A percentile compares a stretch with the other conserved stretches of the same genome.
phyloP scores from a whole-genome alignment of 1,140 invertebrate genomes.

The Ruditapes philippinarum region DNA sequence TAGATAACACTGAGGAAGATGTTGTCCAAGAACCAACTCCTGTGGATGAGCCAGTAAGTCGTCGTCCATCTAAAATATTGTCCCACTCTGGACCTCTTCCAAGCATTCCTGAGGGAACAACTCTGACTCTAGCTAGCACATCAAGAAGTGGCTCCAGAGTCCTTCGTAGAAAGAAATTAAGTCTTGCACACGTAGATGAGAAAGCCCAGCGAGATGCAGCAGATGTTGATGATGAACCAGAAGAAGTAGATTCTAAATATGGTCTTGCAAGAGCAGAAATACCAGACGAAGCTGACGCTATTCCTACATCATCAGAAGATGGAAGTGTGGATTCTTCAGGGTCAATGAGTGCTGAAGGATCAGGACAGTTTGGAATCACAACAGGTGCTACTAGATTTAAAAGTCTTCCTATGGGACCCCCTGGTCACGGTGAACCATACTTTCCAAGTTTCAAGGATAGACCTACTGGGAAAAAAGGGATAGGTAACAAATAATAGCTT shows the following conservation, averaged over 20 bases:
- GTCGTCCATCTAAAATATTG: neutral
- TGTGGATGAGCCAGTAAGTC: neutral
- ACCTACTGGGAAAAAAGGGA: constrained; percentile 52
- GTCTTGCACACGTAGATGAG: constrained; percentile 14
- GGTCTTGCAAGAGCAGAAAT: constrained; percentile 14
- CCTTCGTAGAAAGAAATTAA: constrained; percentile 19
- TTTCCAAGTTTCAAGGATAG: constrained; percentile 40
- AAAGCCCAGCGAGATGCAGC: neutral
- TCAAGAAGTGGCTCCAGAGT: neutral
- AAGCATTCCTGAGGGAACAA: constrained; percentile 37
- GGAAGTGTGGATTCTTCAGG: neutral
- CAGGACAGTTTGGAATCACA: neutral
- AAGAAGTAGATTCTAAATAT: neutral
- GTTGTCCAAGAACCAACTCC: neutral
- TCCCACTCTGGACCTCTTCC: neutral
- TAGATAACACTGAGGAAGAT: constrained; percentile 13
- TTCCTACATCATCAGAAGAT: neutral
- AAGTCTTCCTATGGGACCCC: constrained; percentile 45
- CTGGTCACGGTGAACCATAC: neutral
- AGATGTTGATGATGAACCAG: neutral
- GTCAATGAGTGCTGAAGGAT: neutral
- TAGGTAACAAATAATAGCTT: constrained; percentile 24
- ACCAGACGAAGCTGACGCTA: constrained; percentile 14
- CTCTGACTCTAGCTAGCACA: neutral
- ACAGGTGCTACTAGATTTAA: neutral